Conservation (phyloP, 2,113 vertebrate genomes). For the Bubo bubo region DNA sequence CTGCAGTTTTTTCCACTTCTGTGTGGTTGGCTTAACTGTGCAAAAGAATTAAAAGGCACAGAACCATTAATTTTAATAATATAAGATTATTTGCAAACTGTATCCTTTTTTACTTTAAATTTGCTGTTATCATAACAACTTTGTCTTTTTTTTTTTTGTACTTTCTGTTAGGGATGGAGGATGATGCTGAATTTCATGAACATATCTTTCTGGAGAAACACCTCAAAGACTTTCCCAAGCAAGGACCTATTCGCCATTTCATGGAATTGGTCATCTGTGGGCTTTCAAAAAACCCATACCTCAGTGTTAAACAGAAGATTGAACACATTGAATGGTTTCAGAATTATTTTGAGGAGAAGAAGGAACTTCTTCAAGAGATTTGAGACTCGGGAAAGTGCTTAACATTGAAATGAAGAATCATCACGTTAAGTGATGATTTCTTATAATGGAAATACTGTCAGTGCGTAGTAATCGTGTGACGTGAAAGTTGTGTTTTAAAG, state of each 20-base stretch:
- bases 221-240: constrained; percentile 84
- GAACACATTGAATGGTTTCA: constrained; percentile 95
- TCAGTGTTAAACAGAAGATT: constrained; percentile 87
- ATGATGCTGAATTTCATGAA: constrained; percentile 92
- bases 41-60: not conserved
- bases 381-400: constrained; percentile 22
- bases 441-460: not conserved
- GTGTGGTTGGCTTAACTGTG: not conserved
- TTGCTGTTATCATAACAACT: not conserved
- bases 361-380: constrained; percentile 82
- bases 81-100: not conserved
- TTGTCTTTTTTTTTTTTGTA: not conserved
- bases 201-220: constrained; percentile 93
- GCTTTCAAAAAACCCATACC: constrained; percentile 87
- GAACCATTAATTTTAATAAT: not conserved
- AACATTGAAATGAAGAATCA: not conserved
- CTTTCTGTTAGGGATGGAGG: constrained; percentile 83
- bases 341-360: constrained; percentile 91
- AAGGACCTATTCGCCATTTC: constrained; percentile 92
- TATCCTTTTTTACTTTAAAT: not conserved
- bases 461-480: not conserved
- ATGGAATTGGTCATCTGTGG: constrained; percentile 94
- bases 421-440: not conserved
- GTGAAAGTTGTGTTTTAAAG: constrained; percentile 15
- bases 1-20: not conserved